Base-by-base conservation (phyloP, 2,888 invertebrate genomes). In the Eucera pruinosa region DNA sequence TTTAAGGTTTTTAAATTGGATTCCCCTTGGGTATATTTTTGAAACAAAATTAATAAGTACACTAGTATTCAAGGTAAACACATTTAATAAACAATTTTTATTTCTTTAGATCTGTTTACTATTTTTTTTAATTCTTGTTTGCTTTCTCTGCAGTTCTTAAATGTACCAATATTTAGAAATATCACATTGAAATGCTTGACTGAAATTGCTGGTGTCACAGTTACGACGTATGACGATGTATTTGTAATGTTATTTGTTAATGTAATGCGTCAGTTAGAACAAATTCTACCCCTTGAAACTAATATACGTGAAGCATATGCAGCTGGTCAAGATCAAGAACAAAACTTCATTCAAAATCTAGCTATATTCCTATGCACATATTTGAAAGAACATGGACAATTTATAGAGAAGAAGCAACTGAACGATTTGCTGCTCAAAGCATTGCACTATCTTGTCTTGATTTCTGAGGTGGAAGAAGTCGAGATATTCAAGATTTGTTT, bases 401-500 rank as follows among this genome's bases (percentile, higher is more conserved):
- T 98, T 55, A 96, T 97, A 50, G 98, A 98, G 91, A 96, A 96
- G 90, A 95, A 96, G 86, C 96, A 96, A 70, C 94, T 96, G 43
- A 95, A 95, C 74, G 96, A 96, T 61, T 95, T 95, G 55, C 93
- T 98, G 57, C 94, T 97, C 91, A 97, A 97, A 93, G 97, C 97
- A 9, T 94, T 98, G 65, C 95, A 96, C 84, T 98, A 98, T 91
- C 94, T 98, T 85, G 96, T 98, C 9, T 94, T 98, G 89, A 98
- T 98, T 92, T 99, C 99, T 15, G 98, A 98, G 93, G 99, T 99
- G 2, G 99, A 99, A 86, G 99, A 99, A 92, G 98, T 98, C 0
- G 99, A 99, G 94, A 98, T 99, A 80, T 99, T 99, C 93, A 99
- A 99, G 94, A 99, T 99, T 84, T 99, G 99, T 90, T 93, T 99